Base-by-base conservation (phyloP, 1,140 invertebrate species). In the Metopolophium dirhodum region DNA sequence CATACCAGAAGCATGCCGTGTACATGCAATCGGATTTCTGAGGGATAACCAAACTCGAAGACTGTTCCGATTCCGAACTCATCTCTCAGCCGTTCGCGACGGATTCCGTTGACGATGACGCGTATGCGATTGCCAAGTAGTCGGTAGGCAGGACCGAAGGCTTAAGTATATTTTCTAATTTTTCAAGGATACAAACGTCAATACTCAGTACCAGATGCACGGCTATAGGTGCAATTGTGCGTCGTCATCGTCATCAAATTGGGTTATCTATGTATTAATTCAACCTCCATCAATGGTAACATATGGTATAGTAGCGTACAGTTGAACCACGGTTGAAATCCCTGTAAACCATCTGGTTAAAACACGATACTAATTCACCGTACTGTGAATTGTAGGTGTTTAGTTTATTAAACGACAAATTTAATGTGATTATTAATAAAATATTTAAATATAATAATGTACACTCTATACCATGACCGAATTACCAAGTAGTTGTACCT, bases 1-100 rank as follows among this genome's bases (percentile, higher is more conserved):
- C 77, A 47, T 94, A 94, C 93, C 93, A 94, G 51, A 20, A 94
- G 41, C 49, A 82, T 30, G 54, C 45, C 7, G 93, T 94, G 37
- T 94, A 94, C 26, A 82, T 49, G 47, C 93, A 93, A 26, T 94
- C 93, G 4, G 20, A 26, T 30, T 22, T 85, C 47, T 57, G 6
- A 77, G 93, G 93, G 41, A 94, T 47, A 8, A 41, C 22, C 35
- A 89, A 87, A n/a, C 8, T 45, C 51, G 83, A 68, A 8, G 54
- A 45, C 35, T 37, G 49, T 54, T 57, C 87, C 20, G 49, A 88
- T 54, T 57, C 87, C 20, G 49, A 88, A 88, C 47, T 49, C 86
- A 88, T 88, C 22, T 88, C 47, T 30, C 14, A 54, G 45, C 47
- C 41, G 41, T 86, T 86, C 35, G 51, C 7, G 51, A 54, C 51